Evolutionary conservation across 2,888 invertebrate species (phyloP), one percentile per base, ranked within the genome.

Genomic region (Catocala fraxini): DNA sequence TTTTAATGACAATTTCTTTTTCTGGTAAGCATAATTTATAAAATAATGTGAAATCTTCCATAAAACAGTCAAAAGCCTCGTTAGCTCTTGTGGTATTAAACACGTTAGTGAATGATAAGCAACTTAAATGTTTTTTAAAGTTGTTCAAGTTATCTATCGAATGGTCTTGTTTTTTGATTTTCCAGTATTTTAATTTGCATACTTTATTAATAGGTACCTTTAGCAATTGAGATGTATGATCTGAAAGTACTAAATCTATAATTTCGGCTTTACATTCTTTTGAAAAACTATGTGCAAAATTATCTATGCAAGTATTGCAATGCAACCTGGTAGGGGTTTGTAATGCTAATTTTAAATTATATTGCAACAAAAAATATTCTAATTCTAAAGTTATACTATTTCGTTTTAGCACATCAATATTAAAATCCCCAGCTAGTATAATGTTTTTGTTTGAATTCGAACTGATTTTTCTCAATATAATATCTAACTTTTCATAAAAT

Each of bases 211-310:
- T 46, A 43, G 54, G 54, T n/a, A 54, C 45, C 34, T 25, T 12
- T n/a, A 54, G 5, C 33, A 54, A 5, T 46, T 54, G 54, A n/a
- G 45, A 34, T 12, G 53, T 53, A 53, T 53, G 54, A 46, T 54
- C 54, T 34, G 54, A 54, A 33, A 54, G 34, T 6, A 10, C 13
- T 9, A 54, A 10, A 11, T 54, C 54, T 11, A 34, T 12, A 10
- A 45, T 12, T 35, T 54, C 34, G 1, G 45, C 34, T 54, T 54
- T 45, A 43, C 12, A 54, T 7, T 25, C 33, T 33, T 53, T 53
- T 13, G 12, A 12, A 7, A 13, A 11, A 45, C 11, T 45, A 11
- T 45, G 45, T 13, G 45, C 45, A 45, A 53, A 53, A 7, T 53
- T 43, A 25, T 53, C 53, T 6, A 53, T 53, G 15, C 53, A 53